These are phyloP conservation scores for Augochlora pura DNA, from an alignment of 1,140 invertebrate species.

Conservation along the genomic window DNA sequence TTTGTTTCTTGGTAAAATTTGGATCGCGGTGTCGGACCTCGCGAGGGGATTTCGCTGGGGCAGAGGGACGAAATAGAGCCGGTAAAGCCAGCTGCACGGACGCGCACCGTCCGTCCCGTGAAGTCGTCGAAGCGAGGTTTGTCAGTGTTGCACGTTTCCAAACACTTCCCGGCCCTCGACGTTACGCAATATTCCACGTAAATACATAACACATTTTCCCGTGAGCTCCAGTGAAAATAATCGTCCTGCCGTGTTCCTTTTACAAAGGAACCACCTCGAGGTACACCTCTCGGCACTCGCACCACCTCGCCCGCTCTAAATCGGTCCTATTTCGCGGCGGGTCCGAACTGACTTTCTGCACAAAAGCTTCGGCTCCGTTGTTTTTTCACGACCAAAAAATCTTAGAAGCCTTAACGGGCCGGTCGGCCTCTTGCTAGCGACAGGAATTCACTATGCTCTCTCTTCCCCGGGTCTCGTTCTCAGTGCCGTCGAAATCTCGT, in stretches of 20 bases:
- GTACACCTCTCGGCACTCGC: conserved; percentile 29
- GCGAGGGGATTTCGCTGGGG: conserved; percentile 51
- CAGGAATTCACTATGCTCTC: conserved; percentile 67
- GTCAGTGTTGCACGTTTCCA: conserved; percentile 51
- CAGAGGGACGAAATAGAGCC: conserved; percentile 54
- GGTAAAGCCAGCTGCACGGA: conserved; percentile 50
- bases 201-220: conserved; percentile 67
- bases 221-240: conserved; percentile 50
- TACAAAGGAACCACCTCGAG: conserved; percentile 39
- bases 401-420: conserved; percentile 65
- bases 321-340: conserved; percentile 5
- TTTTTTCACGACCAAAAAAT: conserved; percentile 64
- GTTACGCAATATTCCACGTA: conserved; percentile 71
- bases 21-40: conserved; percentile 42
- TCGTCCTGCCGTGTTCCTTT: conserved; percentile 58
- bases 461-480: conserved; percentile 33
- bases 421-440: conserved; percentile 64
- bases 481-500: conserved; percentile 60
- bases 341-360: conserved; percentile 29
- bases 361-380: conserved; percentile 35
- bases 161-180: conserved; percentile 62
- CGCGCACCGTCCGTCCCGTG: conserved; percentile 31
- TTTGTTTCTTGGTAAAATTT: conserved; percentile 52
- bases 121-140: conserved; percentile 45
- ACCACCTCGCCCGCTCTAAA: conserved; percentile 1